A percentile compares a stretch with the other conserved stretches of the same genome.
These are phyloP conservation scores for Tenualosa thibaudeaui DNA, from an alignment of 2,797 vertebrate species.

Conservation along the genomic window DNA sequence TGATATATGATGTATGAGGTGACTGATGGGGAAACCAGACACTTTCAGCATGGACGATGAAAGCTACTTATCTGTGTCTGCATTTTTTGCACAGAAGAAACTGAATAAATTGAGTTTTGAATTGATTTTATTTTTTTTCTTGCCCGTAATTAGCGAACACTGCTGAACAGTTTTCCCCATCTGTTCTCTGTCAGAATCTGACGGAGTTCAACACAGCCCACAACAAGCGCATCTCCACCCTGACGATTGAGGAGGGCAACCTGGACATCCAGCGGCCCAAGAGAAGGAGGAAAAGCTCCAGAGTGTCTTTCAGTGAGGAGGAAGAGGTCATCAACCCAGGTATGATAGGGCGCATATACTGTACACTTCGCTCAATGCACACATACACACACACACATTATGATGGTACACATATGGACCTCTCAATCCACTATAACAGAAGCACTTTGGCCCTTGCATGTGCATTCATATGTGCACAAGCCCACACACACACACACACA, in stretches of 20 bases:
- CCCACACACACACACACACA: not conserved
- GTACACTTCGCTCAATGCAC: not conserved
- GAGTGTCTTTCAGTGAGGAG: slow-evolving; percentile 93
- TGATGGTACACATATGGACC: too few species aligned
- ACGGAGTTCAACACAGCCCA: slow-evolving; percentile 99
- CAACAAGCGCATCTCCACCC: slow-evolving; percentile 95
- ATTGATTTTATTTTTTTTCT: too few species aligned
- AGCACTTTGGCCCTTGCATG: too few species aligned
- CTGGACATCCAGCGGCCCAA: slow-evolving; percentile 97
- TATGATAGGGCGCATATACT: slow-evolving; percentile 44
- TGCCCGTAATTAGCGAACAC: not conserved
- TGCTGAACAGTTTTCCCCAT: not conserved
- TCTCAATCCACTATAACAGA: too few species aligned
- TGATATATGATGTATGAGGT: not conserved
- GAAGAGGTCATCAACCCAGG: slow-evolving; percentile 98
- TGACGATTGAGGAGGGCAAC: slow-evolving; percentile 98
- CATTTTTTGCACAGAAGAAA: too few species aligned
- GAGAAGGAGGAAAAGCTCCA: slow-evolving; percentile 90
- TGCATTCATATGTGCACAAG: too few species aligned
- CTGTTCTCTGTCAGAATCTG: slow-evolving; percentile 78
- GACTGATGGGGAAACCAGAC: too few species aligned
- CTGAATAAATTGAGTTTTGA: too few species aligned
- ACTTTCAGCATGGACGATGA: too few species aligned
- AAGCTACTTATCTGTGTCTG: too few species aligned
- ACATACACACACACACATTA: not conserved